Evolutionary conservation across 1,140 invertebrate species (phyloP).

Genomic region (Dolichoris vasculosae): DNA sequence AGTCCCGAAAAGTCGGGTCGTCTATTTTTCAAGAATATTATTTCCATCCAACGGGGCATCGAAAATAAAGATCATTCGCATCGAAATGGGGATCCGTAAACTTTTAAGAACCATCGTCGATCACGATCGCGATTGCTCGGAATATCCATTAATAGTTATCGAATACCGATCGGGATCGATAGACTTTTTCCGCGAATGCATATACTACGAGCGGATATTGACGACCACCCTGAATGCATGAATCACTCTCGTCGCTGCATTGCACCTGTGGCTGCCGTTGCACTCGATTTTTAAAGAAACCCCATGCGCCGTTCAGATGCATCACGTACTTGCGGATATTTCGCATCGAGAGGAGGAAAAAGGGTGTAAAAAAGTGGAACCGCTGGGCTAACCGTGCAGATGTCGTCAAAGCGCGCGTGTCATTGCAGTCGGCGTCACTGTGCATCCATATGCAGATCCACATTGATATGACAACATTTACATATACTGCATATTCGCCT

Average conservation of each 20-base stretch:
- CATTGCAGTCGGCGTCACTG: slow-evolving; percentile 57
- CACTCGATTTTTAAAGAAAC: slow-evolving; percentile 32
- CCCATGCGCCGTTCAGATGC: not conserved
- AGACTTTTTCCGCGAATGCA: no score
- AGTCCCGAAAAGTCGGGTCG: not conserved
- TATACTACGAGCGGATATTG: no score
- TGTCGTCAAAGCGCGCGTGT: slow-evolving; percentile 69
- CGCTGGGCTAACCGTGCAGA: slow-evolving; percentile 58
- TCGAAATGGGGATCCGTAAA: not conserved
- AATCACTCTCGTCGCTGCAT: not conserved
- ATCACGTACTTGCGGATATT: not conserved
- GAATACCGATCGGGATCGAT: not conserved
- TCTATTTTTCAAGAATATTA: not conserved
- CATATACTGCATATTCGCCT: slow-evolving; percentile 74
- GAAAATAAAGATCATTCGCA: not conserved
- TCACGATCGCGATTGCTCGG: no score
- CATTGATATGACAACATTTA: slow-evolving; percentile 76
- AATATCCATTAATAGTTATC: not conserved
- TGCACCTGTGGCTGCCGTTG: slow-evolving; percentile 24
- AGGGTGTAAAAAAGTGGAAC: not conserved
- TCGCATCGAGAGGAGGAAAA: no score
- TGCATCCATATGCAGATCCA: slow-evolving; percentile 74
- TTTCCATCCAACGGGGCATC: not conserved
- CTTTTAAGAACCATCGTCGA: slow-evolving; percentile 20
- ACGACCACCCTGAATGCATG: not conserved